A percentile compares a stretch with the other conserved stretches of the same genome.
Evolutionary conservation across 2,797 vertebrate species (phyloP).

Genomic region (Zalophus californianus): DNA sequence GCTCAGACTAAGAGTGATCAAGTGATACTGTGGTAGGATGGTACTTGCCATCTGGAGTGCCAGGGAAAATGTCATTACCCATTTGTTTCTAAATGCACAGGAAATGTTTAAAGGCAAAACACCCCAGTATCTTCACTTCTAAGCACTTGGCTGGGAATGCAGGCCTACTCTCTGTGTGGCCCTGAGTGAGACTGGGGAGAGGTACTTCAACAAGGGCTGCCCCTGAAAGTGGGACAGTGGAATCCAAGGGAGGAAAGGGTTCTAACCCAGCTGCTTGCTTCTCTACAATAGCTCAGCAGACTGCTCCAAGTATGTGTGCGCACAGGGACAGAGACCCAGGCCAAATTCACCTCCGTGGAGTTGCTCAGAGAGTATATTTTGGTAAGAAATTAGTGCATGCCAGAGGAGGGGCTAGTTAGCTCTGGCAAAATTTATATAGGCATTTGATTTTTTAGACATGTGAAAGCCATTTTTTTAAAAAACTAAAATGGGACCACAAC

Average conservation of each 20-base stretch:
- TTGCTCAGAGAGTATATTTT: constrained; percentile 88
- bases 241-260: not conserved
- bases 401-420: not conserved
- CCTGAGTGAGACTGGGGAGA: not conserved
- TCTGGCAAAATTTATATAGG: not conserved
- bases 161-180: not conserved
- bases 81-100: constrained; percentile 72
- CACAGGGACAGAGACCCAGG: constrained; percentile 89
- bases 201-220: no score
- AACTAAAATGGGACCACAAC: not conserved
- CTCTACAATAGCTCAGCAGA: constrained; percentile 87
- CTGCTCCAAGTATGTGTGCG: constrained; percentile 88
- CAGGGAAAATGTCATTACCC: constrained; percentile 35
- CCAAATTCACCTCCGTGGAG: constrained; percentile 90
- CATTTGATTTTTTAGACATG: not conserved
- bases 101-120: constrained; percentile 61
- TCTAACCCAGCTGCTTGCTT: not conserved
- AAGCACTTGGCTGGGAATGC: not conserved
- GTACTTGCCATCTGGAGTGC: constrained; percentile 45
- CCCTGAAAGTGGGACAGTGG: fast-evolving
- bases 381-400: constrained; percentile 74
- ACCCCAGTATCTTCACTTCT: not conserved
- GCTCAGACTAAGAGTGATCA: not conserved
- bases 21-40: not conserved
- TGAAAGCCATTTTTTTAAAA: not conserved